Base-by-base conservation (phyloP, 2,797 vertebrate species). In the Sphenodon punctatus region DNA sequence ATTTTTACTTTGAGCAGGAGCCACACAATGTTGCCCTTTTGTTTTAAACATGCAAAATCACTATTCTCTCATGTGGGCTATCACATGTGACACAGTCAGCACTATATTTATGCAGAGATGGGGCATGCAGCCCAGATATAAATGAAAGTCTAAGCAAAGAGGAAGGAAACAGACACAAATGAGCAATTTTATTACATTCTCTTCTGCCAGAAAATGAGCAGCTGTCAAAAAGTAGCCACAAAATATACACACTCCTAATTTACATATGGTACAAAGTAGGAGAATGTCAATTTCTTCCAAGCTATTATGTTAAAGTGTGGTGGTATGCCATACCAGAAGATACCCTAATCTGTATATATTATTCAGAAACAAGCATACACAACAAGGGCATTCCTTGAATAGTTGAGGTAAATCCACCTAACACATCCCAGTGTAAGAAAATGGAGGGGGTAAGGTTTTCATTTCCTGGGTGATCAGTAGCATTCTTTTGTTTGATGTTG, bases 1-100 rank as follows among this genome's bases (percentile, higher is more conserved):
- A 69, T 67, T 81, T 76, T 67, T 56, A 42, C 63, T 69, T 86
- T 69, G 83, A 80, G 46, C 39, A 74, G 56, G 63, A 80, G 23
- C 5, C 23, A 30, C 27, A 25, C 65, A 75, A 75, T 12, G 15
- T 5, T 20, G 15, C 65, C 48, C 27, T 76, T 68, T 58, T 49
- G 32, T 56, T 68, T 65, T 20, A 55, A 65, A 38, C 58, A 79
- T 48, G 51, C 25, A 71, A 67, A 76, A 71, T 59, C 17, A 39
- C 22, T 66, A 19, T 66, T 63, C 20, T 30, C n/a, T 17, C 53
- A 7, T 1, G 25, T 72, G 6, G n/a, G 8, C 71, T 66, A 8
- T 22, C 38, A 8, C 9, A 20, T 5, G 22, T 6, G 53, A 75
- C 77, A 55, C 55, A 78, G 74, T 51, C 65, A 53, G 25, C 41